These are phyloP conservation scores for Neoscelio sp. DNA, from an alignment of 2,888 invertebrate genomes.

Conservation along the genomic window DNA sequence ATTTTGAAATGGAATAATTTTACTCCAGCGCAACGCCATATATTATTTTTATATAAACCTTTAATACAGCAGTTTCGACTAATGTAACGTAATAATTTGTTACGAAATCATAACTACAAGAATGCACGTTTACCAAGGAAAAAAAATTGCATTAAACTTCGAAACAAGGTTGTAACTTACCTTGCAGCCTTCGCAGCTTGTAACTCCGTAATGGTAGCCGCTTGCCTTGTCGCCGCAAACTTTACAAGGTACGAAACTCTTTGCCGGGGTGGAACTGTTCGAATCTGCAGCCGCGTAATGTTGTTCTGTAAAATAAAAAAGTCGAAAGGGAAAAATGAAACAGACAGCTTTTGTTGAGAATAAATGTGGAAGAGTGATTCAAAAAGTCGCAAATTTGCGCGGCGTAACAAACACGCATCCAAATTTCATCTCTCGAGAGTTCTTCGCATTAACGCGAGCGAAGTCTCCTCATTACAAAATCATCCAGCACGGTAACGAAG, in stretches of 20 bases:
- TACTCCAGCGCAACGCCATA: too few relatives aligned
- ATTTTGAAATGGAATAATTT: too few relatives aligned
- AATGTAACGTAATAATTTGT: slow-evolving; percentile 16
- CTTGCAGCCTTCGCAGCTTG: slow-evolving; percentile 99
- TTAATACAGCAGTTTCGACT: background rate
- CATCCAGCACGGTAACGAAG: slow-evolving; percentile 4
- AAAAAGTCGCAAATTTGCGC: slow-evolving; percentile 12
- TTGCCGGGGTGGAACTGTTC: slow-evolving; percentile 90
- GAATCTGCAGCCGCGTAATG: slow-evolving; percentile 92
- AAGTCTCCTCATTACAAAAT: slow-evolving; percentile 28
- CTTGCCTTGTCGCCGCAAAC: slow-evolving; percentile 98
- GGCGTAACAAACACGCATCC: background rate
- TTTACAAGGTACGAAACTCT: slow-evolving; percentile 96
- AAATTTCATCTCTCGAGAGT: slow-evolving; percentile 24
- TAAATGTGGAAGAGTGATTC: slow-evolving; percentile 29
- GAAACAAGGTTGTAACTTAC: slow-evolving; percentile 84
- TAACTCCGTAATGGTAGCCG: slow-evolving; percentile 99
- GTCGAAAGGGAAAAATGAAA: slow-evolving; percentile 45
- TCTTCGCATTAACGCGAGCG: slow-evolving; percentile 16
- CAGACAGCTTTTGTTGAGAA: slow-evolving; percentile 25
- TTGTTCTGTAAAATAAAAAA: slow-evolving; percentile 86
- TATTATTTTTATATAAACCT: slow-evolving; percentile 16
- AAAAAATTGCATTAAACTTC: slow-evolving; percentile 41
- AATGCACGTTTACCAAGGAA: slow-evolving; percentile 14
- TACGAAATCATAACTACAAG: slow-evolving; percentile 17